Evolutionary conservation across 2,888 invertebrate species (phyloP), one percentile per base, ranked within the genome.

Genomic region (Heliconius ethilla): DNA sequence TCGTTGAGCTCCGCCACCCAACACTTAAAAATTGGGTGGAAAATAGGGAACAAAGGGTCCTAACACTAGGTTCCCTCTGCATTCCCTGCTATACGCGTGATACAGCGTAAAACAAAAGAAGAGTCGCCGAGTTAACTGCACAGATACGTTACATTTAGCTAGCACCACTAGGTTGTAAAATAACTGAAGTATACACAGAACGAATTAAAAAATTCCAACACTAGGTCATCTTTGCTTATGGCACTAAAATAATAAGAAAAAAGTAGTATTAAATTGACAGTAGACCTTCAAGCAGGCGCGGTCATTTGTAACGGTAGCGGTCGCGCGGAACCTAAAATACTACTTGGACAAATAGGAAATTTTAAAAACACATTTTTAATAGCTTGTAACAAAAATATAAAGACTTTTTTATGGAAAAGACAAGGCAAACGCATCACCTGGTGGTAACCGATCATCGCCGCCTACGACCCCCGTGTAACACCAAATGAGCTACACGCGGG

Each of bases 281-380:
- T 65, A 1, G 25, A 65, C 65, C 65, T 65, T 65, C 65, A 18
- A 65, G 18, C 65, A 15, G 29, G 65, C 9, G 65, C 65, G 29
- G 29, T 65, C 65, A 65, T 29, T 65, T 65, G 65, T 65, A 65
- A 65, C 65, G 29, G 65, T 15, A 65, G 65, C 29, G 15, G 29
- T 25, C 65, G 29, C 65, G 65, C 29, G 65, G 29, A 65, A 29
- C 65, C 29, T 25, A 3, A 65, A 65, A 65, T 7, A 18, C 65
- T 18, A 25, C 3, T 29, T 27, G 18, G 18, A 65, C 27, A 25
- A 62, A 25, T 33, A 33, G 0, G 7, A 9, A 7, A 33, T 33
- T 33, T 33, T 0, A 9, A 33, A 33, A 33, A 1, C 0, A 33
- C 0, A 33, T 33, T 33, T 33, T 33, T 33, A 33, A 33, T 13